A percentile compares a stretch with the other conserved stretches of the same genome.
Conservation (phyloP, 2,888 invertebrate genomes). For the Tolmerus cingulatus region DNA sequence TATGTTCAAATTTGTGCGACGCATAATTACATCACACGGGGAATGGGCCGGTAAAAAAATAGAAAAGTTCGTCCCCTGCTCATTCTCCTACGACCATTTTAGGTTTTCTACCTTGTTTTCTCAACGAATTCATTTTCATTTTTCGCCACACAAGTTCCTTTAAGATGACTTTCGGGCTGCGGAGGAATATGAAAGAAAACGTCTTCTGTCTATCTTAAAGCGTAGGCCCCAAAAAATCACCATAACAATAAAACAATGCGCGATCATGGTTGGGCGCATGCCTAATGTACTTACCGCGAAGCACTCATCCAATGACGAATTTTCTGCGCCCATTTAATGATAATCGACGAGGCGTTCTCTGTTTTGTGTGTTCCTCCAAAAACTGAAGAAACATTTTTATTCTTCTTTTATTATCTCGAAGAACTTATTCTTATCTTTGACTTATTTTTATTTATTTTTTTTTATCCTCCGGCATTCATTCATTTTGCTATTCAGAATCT, state of each 20-base stretch:
- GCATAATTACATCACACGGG: slow-evolving; percentile 33
- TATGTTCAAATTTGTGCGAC: slow-evolving; percentile 23
- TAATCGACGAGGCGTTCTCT: slow-evolving; percentile 39
- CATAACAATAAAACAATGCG: slow-evolving; percentile 38
- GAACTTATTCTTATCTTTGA: slow-evolving; percentile 3
- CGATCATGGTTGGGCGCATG: slow-evolving; percentile 41
- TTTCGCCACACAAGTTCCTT: background rate
- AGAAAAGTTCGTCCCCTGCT: background rate
- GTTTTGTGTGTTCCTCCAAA: background rate
- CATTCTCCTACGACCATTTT: slow-evolving; percentile 10
- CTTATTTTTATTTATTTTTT: background rate
- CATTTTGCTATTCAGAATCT: background rate
- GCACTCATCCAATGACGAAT: slow-evolving; percentile 36
- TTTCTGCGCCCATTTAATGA: slow-evolving; percentile 18
- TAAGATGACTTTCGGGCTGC: background rate
- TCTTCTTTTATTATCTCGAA: slow-evolving; percentile 1
- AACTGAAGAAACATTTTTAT: background rate
- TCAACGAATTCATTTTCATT: background rate
- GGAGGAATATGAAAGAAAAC: background rate
- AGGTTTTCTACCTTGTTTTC: background rate
- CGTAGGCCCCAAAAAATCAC: slow-evolving; percentile 34
- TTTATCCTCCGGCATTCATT: background rate
- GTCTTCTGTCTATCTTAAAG: background rate
- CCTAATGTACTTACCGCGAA: slow-evolving; percentile 38
- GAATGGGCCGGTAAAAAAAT: background rate